Conservation (phyloP, 2,888 invertebrate species). For the Scaptomyza cyrtandrae region DNA sequence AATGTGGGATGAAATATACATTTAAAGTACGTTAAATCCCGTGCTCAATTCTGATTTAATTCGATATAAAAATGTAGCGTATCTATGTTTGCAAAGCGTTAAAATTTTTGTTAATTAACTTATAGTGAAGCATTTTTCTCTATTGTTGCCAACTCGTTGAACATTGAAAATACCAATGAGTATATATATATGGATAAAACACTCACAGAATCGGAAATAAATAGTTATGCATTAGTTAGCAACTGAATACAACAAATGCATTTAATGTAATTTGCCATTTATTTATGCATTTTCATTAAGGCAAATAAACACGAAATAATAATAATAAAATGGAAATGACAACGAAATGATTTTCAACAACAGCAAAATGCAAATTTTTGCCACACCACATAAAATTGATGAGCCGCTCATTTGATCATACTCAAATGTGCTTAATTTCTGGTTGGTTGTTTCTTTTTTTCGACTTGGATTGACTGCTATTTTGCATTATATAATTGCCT, state of each 20-base stretch:
- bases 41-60: constrained; percentile 25
- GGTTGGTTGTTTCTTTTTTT: not conserved
- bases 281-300: constrained; percentile 76
- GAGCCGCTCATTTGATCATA: constrained; percentile 40
- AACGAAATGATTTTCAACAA: constrained; percentile 53
- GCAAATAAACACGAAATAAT: constrained; percentile 73
- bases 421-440: constrained; percentile 37
- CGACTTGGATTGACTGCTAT: constrained; percentile 4
- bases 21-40: not conserved
- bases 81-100: constrained; percentile 29
- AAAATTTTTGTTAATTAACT: constrained; percentile 71
- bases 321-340: constrained; percentile 63
- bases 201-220: constrained; percentile 63
- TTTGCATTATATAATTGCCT: constrained; percentile 32
- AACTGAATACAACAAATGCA: constrained; percentile 51
- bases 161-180: constrained; percentile 44
- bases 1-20: not conserved
- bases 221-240: constrained; percentile 60
- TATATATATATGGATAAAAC: constrained; percentile 5
- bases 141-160: constrained; percentile 44
- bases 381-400: constrained; percentile 36
- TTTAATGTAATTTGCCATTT: constrained; percentile 78
- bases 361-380: constrained; percentile 37
- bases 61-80: not conserved
- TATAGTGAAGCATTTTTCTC: constrained; percentile 41